phyloP scores from a whole-genome alignment of 2,888 invertebrate genomes.

The Gonocerus acuteangulatus region DNA sequence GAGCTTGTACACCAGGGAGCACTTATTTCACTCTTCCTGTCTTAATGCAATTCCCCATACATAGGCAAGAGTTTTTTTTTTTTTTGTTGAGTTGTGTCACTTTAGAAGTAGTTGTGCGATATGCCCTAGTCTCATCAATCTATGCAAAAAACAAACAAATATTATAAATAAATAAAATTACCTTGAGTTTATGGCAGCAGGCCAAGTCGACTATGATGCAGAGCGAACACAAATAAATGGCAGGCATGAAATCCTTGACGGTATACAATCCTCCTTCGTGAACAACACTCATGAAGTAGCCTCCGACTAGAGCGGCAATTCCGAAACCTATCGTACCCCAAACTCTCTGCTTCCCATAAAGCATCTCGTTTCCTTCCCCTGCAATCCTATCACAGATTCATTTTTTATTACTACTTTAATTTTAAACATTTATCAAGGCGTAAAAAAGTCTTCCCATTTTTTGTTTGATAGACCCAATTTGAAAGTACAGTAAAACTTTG shows the following conservation, averaged over 20 bases:
- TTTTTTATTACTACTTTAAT: background rate
- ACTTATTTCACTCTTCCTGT: too few species aligned
- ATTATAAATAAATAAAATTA: too few species aligned
- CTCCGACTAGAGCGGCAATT: constrained; percentile 60
- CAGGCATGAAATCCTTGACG: constrained; percentile 62
- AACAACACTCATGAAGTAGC: constrained; percentile 59
- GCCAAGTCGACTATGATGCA: constrained; percentile 59
- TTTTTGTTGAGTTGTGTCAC: too few species aligned
- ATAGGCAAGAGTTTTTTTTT: too few species aligned
- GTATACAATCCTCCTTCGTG: constrained; percentile 43
- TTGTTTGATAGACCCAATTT: background rate
- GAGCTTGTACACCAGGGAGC: too few species aligned
- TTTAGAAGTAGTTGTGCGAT: too few species aligned
- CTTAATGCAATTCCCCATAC: too few species aligned
- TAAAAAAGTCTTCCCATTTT: background rate
- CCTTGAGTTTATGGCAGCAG: constrained; percentile 57
- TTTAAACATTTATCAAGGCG: background rate
- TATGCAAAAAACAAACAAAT: too few species aligned
- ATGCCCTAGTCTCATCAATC: too few species aligned
- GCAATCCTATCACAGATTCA: constrained; percentile 6
- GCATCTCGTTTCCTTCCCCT: constrained; percentile 60
- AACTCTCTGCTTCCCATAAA: constrained; percentile 69
- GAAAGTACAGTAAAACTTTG: too few species aligned
- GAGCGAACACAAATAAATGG: constrained; percentile 57
- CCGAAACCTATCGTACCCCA: constrained; percentile 81